These are phyloP conservation scores for Andrena haemorrhoa DNA, from an alignment of 2,888 invertebrate genomes.

Conservation along the genomic window DNA sequence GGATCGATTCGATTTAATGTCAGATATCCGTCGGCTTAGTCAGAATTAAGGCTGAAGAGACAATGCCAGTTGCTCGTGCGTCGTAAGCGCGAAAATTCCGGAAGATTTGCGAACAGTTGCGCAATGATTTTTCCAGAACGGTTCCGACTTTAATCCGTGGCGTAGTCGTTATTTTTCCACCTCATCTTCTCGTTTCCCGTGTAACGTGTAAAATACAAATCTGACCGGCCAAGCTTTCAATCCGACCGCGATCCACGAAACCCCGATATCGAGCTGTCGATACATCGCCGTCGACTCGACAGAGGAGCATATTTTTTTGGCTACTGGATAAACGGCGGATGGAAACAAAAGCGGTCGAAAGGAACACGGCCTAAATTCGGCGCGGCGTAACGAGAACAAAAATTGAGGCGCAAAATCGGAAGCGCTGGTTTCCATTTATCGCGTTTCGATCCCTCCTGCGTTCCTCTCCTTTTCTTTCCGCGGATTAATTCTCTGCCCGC, in stretches of 20 bases:
- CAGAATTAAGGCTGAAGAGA: background rate
- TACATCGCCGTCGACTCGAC: constrained; percentile 18
- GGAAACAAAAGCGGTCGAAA: background rate
- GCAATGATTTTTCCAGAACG: constrained; percentile 5
- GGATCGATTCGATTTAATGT: constrained; percentile 5
- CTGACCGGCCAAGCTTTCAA: background rate
- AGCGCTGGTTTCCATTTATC: background rate
- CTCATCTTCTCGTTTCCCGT: background rate
- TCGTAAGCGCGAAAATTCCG: background rate
- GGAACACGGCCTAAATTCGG: constrained; percentile 17
- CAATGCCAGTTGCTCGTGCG: too few relatives aligned
- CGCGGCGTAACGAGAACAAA: constrained; percentile 10
- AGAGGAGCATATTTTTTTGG: constrained; percentile 35
- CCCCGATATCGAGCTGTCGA: constrained; percentile 23
- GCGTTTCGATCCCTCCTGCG: background rate
- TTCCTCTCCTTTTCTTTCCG: background rate
- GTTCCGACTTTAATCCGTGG: constrained; percentile 2
- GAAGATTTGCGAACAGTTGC: background rate
- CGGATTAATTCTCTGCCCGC: background rate
- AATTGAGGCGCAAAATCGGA: constrained; percentile 6
- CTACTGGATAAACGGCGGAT: constrained; percentile 8
- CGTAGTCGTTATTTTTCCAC: background rate
- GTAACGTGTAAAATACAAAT: constrained; percentile 13
- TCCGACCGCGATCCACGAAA: constrained; percentile 13
- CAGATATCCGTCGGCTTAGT: background rate